Percentiles rank a stretch among this genome's conserved stretches.
These are phyloP conservation scores for Lutraria lutraria DNA, from an alignment of 2,888 invertebrate species.

Conservation along the genomic window DNA sequence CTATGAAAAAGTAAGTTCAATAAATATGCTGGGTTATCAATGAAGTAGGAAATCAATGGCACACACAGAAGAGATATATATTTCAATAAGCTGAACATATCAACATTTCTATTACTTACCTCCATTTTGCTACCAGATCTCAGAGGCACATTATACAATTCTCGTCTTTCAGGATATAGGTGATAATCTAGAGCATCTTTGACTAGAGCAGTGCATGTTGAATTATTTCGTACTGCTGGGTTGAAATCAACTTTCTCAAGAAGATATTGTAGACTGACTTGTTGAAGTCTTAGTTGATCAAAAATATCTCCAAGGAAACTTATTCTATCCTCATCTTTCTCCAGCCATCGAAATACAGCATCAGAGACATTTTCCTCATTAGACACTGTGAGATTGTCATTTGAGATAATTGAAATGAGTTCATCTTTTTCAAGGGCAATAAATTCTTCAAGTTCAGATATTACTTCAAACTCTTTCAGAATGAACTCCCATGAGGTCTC, in stretches of 20 bases:
- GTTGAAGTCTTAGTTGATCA: constrained; percentile 66
- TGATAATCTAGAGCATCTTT: constrained; percentile 69
- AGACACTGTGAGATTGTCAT: constrained; percentile 67
- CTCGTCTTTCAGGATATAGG: constrained; percentile 67
- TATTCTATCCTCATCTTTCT: constrained; percentile 66
- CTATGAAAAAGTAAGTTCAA: too few species aligned
- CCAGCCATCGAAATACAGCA: constrained; percentile 74
- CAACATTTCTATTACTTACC: constrained; percentile 36
- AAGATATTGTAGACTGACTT: constrained; percentile 71
- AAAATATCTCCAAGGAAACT: constrained; percentile 69
- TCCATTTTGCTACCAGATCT: constrained; percentile 66
- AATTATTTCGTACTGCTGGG: constrained; percentile 60
- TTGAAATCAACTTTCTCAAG: constrained; percentile 71
- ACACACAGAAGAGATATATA: too few species aligned
- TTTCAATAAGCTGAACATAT: too few species aligned
- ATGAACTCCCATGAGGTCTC: constrained; percentile 70
- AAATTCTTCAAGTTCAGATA: constrained; percentile 71
- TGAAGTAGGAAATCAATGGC: too few species aligned
- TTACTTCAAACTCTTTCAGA: constrained; percentile 69
- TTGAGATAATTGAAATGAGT: constrained; percentile 68
- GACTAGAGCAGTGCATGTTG: constrained; percentile 61
- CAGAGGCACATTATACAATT: constrained; percentile 61
- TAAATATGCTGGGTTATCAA: too few species aligned
- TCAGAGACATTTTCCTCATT: constrained; percentile 74
- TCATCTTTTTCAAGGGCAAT: constrained; percentile 73